A percentile compares a stretch with the other conserved stretches of the same genome.
Evolutionary conservation across 2,113 vertebrate species (phyloP).

Genomic region (Nansenia antarctica): DNA sequence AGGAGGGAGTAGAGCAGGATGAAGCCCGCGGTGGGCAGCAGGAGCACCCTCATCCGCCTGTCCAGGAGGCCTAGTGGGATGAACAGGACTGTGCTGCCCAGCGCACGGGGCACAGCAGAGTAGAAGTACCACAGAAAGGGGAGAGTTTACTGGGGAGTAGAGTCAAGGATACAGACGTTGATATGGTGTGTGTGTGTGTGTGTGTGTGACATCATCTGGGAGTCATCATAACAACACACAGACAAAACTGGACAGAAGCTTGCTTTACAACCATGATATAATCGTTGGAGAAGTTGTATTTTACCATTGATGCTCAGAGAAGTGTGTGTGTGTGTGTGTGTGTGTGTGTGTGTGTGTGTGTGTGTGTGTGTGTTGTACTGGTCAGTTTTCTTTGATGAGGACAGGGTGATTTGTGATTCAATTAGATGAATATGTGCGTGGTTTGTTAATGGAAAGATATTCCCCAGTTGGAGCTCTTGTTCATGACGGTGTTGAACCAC

Average conservation of each 20-base stretch:
- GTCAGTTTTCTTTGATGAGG: too few relatives aligned
- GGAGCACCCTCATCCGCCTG: conserved; percentile 75
- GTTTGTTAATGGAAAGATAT: conserved; percentile 86
- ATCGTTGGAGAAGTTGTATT: too few relatives aligned
- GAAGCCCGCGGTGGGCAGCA: conserved; percentile 82
- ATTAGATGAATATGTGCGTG: not conserved
- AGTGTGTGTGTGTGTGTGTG: too few relatives aligned
- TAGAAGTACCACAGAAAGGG: conserved; percentile 97
- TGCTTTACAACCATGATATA: too few relatives aligned
- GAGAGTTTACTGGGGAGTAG: conserved; percentile 74
- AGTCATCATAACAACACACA: too few relatives aligned
- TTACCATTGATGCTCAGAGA: too few relatives aligned
- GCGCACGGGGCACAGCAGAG: conserved; percentile 88
- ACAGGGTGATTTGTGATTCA: too few relatives aligned
- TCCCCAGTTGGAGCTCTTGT: conserved; percentile 95
- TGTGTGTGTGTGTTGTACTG: too few relatives aligned
- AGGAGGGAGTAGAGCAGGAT: conserved; percentile 90
- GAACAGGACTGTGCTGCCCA: conserved; percentile 85
- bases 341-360: not conserved
- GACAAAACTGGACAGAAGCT: too few relatives aligned
- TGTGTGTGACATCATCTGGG: too few relatives aligned
- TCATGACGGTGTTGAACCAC: conserved; percentile 93
- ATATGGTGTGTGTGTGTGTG: not conserved
- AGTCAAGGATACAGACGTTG: conserved; percentile 75
- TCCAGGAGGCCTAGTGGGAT: conserved; percentile 86